phyloP scores from a whole-genome alignment of 2,888 invertebrate species.

The Hirtodrosophila duncani region DNA sequence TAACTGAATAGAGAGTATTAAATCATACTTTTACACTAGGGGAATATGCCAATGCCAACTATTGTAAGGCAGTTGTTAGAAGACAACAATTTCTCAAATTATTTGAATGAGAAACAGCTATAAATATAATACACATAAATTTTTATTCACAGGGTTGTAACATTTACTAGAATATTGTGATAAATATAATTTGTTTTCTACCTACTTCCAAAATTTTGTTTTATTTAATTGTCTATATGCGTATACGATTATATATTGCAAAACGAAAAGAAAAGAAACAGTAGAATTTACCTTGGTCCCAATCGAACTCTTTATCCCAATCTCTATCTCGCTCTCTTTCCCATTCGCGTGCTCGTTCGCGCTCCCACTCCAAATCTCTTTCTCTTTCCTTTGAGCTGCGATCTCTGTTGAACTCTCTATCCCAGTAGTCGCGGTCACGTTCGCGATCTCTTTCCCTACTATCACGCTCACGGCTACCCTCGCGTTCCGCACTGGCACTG shows the following conservation, averaged over 20 bases:
- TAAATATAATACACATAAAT: too few species aligned
- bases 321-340: constrained; percentile 78
- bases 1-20: too few species aligned
- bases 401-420: constrained; percentile 72
- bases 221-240: neutral
- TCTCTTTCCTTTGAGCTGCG: constrained; percentile 70
- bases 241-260: constrained; percentile 27
- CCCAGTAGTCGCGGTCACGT: constrained; percentile 73
- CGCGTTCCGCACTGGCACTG: constrained; percentile 55
- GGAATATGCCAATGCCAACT: too few species aligned
- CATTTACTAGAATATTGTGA: too few species aligned
- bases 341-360: constrained; percentile 77
- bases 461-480: constrained; percentile 79
- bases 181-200: constrained; percentile 17
- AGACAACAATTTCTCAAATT: too few species aligned
- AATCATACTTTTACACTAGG: too few species aligned
- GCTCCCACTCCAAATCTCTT: constrained; percentile 76
- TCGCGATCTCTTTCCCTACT: constrained; percentile 67
- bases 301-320: constrained; percentile 78
- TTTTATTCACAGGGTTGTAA: too few species aligned
- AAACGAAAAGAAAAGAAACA: constrained; percentile 35
- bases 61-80: too few species aligned
- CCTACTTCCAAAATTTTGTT: constrained; percentile 27
- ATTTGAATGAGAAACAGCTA: too few species aligned
- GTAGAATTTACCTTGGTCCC: constrained; percentile 77